phyloP scores from a whole-genome alignment of 2,113 vertebrate species.

The Mormoops blainvillei region DNA sequence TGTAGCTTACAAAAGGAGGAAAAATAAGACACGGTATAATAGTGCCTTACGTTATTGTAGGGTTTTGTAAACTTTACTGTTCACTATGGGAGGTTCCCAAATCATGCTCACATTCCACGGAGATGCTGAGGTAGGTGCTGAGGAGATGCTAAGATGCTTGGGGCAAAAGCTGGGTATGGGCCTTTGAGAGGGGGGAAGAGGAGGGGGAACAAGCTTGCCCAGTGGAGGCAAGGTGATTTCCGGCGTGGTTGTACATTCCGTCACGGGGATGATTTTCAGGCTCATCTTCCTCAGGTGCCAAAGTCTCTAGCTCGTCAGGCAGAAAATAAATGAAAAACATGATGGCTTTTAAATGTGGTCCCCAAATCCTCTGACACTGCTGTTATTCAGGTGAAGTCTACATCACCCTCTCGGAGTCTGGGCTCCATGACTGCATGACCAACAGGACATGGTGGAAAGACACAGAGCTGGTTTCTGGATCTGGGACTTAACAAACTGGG shows the following conservation, averaged over 20 bases:
- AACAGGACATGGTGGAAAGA: fast-evolving
- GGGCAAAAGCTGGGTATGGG: not conserved
- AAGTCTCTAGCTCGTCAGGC: not conserved
- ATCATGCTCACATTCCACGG: fast-evolving
- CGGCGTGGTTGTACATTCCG: fast-evolving
- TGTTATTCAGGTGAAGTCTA: no score
- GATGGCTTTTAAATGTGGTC: not conserved
- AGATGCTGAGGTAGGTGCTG: no score
- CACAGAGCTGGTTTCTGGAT: not conserved
- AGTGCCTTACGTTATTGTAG: not conserved
- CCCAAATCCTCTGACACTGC: not conserved
- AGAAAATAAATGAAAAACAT: not conserved
- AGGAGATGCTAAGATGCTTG: no score
- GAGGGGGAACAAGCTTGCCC: not conserved
- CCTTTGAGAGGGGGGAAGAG: not conserved
- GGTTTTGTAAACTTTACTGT: not conserved
- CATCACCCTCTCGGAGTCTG: not conserved
- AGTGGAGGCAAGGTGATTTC: not conserved
- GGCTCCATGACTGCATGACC: not conserved
- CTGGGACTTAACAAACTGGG: not conserved
- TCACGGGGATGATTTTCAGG: not conserved
- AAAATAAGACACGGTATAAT: not conserved
- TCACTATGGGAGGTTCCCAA: not conserved
- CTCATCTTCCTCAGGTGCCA: not conserved
- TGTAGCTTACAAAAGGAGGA: not conserved